Conservation (phyloP, 1,140 invertebrate species). For the Chelonus insularis region DNA sequence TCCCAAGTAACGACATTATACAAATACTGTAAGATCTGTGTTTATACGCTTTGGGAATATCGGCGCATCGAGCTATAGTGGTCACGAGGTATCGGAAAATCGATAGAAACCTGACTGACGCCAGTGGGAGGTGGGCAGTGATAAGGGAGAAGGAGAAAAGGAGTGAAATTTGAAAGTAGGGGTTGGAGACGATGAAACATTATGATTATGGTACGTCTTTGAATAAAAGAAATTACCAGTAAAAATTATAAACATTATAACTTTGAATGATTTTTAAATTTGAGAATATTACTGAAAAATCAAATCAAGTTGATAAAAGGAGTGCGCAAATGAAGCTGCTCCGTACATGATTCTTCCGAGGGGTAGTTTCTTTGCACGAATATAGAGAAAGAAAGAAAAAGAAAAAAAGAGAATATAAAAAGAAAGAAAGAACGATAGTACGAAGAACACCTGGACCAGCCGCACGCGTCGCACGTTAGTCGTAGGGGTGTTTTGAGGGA, state of each 20-base stretch:
- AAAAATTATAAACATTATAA: too few species aligned
- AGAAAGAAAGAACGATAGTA: slow-evolving; percentile 13
- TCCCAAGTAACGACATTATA: neutral
- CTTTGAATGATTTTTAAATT: neutral
- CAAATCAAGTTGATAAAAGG: neutral
- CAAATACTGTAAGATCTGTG: slow-evolving; percentile 17
- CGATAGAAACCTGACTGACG: slow-evolving; percentile 54
- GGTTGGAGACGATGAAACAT: neutral
- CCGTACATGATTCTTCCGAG: neutral
- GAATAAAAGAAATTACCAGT: neutral
- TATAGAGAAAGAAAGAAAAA: slow-evolving; percentile 13
- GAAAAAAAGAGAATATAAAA: slow-evolving; percentile 17
- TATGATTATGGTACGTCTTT: neutral
- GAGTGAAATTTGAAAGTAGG: neutral
- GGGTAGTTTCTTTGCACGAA: neutral
- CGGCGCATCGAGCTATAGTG: slow-evolving; percentile 38
- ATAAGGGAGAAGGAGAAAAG: neutral
- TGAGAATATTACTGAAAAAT: neutral
- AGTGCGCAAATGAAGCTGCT: slow-evolving; percentile 16
- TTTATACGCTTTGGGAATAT: slow-evolving; percentile 24
- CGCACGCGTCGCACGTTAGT: slow-evolving; percentile 24
- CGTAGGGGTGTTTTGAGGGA: slow-evolving; percentile 16
- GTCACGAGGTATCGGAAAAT: slow-evolving; percentile 58
- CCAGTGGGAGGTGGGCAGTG: slow-evolving; percentile 26
- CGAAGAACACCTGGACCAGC: slow-evolving; percentile 30